A percentile compares a stretch with the other conserved stretches of the same genome.
phyloP scores from a whole-genome alignment of 2,888 invertebrate genomes.

The Platerodrilus igneus region DNA sequence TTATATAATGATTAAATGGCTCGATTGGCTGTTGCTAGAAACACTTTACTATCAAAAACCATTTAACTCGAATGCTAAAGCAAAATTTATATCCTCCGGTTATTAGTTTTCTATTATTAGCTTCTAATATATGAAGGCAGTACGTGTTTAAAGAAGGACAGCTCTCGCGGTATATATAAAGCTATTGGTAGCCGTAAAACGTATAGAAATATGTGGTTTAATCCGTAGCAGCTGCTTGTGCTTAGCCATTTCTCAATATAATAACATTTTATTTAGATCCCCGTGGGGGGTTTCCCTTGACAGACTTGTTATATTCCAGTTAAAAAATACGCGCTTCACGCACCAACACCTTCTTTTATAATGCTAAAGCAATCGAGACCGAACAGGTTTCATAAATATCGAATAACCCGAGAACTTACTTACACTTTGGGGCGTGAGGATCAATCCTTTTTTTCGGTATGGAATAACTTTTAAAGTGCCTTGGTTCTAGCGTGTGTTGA shows the following conservation, averaged over 20 bases:
- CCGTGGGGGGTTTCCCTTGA: slow-evolving; percentile 39
- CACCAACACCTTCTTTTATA: slow-evolving; percentile 38
- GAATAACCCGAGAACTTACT: slow-evolving; percentile 4
- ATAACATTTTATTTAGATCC: slow-evolving; percentile 41
- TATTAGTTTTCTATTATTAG: no score
- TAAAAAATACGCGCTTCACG: slow-evolving; percentile 41
- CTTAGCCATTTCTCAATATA: slow-evolving; percentile 42
- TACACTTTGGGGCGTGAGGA: neutral
- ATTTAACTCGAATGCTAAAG: no score
- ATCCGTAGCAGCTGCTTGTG: slow-evolving; percentile 39
- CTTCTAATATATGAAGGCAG: no score
- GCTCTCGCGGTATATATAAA: no score
- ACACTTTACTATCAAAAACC: no score
- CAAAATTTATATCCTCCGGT: no score
- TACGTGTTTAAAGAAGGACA: no score
- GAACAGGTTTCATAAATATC: slow-evolving; percentile 38
- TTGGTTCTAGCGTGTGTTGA: no score
- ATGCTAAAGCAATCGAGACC: slow-evolving; percentile 33
- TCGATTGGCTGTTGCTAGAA: no score
- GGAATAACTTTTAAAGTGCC: neutral
- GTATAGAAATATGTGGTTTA: slow-evolving; percentile 35
- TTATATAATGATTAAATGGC: no score
- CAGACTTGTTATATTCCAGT: slow-evolving; percentile 39
- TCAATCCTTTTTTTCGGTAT: slow-evolving; percentile 1
- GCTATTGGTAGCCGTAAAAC: slow-evolving; percentile 22